phyloP scores from a whole-genome alignment of 2,113 vertebrate species.

The Charina bottae region DNA sequence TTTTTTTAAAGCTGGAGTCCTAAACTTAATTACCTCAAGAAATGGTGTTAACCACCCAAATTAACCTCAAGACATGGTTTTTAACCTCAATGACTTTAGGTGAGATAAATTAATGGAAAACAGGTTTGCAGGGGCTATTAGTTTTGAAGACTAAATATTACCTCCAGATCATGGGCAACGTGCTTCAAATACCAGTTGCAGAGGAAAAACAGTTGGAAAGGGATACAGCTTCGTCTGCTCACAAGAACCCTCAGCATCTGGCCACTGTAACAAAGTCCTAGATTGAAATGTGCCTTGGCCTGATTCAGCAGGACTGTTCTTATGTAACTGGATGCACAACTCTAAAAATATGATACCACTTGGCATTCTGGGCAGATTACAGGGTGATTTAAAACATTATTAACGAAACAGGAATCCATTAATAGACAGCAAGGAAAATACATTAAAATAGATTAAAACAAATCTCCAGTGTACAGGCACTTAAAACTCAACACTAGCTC shows the following conservation, averaged over 20 bases:
- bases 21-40: background rate
- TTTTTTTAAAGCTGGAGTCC: background rate
- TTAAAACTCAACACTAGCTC: background rate
- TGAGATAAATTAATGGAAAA: background rate
- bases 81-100: background rate
- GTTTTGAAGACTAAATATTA: background rate
- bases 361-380: background rate
- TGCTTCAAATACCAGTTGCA: background rate
- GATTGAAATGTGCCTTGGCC: background rate
- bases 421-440: background rate
- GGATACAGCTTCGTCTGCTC: background rate
- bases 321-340: background rate
- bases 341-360: background rate
- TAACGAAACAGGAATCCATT: background rate
- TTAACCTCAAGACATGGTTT: background rate
- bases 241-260: background rate
- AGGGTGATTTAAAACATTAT: background rate
- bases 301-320: background rate
- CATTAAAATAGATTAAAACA: background rate
- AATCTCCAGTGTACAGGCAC: background rate
- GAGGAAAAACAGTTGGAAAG: background rate
- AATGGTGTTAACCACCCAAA: too few relatives aligned
- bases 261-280: background rate
- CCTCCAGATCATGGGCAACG: background rate
- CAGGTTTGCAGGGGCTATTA: background rate